phyloP scores from a whole-genome alignment of 2,113 vertebrate species.

The Origma solitaria region DNA sequence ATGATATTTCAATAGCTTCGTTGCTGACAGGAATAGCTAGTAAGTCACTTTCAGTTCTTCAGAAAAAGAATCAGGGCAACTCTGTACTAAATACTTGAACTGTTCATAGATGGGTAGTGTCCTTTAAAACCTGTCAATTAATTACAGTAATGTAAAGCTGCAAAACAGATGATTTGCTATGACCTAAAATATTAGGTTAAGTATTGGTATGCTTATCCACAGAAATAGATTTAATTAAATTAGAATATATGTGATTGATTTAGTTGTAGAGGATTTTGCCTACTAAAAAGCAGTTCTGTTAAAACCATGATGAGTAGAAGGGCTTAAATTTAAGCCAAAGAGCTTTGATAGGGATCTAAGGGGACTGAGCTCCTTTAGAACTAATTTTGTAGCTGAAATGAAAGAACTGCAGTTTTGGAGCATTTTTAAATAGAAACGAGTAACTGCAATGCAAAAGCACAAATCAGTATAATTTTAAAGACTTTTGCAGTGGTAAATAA shows the following conservation, averaged over 20 bases:
- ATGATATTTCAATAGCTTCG: not conserved
- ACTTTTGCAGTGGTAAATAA: not conserved
- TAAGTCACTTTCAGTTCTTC: not conserved
- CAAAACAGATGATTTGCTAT: not conserved
- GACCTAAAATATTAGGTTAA: not conserved
- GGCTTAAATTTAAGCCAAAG: not conserved
- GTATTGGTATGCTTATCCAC: not conserved
- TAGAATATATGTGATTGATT: not conserved
- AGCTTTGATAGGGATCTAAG: not conserved
- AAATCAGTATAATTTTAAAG: not conserved
- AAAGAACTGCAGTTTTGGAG: not conserved
- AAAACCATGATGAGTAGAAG: not conserved
- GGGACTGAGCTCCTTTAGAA: not conserved
- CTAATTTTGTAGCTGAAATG: not conserved
- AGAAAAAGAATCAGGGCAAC: not conserved
- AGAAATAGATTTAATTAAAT: not conserved
- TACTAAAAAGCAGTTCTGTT: not conserved
- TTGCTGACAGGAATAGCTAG: not conserved
- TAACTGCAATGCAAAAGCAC: not conserved
- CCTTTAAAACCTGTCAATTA: not conserved
- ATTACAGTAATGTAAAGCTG: not conserved
- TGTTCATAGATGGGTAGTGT: not conserved
- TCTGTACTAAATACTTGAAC: not conserved
- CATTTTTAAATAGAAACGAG: not conserved
- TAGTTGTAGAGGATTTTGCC: not conserved